Base-by-base conservation (phyloP, 2,113 vertebrate species). In the Siniperca chuatsi region DNA sequence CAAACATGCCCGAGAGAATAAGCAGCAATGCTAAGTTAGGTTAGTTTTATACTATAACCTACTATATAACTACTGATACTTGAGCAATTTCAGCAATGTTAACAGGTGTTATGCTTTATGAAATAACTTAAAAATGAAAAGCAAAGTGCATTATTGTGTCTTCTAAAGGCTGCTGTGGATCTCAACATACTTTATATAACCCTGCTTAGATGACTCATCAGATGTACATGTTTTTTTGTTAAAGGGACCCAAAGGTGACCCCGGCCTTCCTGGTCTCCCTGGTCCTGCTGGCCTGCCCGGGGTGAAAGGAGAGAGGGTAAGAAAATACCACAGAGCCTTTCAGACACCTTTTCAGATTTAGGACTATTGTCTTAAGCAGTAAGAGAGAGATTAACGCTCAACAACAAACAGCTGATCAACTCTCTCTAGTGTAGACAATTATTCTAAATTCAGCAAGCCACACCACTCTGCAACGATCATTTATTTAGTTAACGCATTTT, bases 291-390 rank as follows among this genome's bases (percentile, higher is more conserved):
- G 98, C 52, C 89, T 97, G 46, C 97, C 96, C 83, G 98, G 98
- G 82, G 85, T 95, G 85, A 98, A 97, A 94, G 98, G 98, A 84
- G 97, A 98, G 75, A 95, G 97, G 97, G 98, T 99, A 97, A 97
- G 96, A 83, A 69, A 79, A 75, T 2, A 54, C 12, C 25, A 52
- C 42, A 44, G 4, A 64, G 44, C 48, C 65, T 69, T n/a, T 77
- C n/a, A 71, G 29, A 87, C 10, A 76, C 18, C 37, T 69, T 25
- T 71, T 50, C 11, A 61, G 12, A 54, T 78, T 76, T 18, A 20
- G 21, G n/a, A 60, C n/a, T 50, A 58, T 70, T 89, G 46, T 86
- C 75, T 74, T 42, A n/a, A 67, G 66, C 62, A 72, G 23, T 15
- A 8, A 60, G 6, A 64, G 16, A 12, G 83, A 64, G 66, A 81